Percentiles rank a stretch among this genome's conserved stretches.
Evolutionary conservation across 2,888 invertebrate genomes (phyloP).

Genomic region (Netelia fuscicornis): DNA sequence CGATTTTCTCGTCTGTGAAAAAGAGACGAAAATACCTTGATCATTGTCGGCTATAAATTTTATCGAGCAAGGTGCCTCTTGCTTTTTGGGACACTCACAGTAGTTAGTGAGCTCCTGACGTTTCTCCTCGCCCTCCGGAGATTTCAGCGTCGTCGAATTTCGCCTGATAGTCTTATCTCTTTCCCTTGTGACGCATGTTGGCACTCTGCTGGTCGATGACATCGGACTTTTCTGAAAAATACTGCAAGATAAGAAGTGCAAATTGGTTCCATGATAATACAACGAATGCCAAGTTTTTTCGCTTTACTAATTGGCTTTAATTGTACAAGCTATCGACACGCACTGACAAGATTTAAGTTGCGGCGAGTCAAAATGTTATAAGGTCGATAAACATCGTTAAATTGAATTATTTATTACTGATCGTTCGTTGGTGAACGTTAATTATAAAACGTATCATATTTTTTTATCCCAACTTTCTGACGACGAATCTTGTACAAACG

Average conservation of each 20-base stretch:
- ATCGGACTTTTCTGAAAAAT: slow-evolving; percentile 79
- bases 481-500: background rate
- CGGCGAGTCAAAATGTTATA: no score
- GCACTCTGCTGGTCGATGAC: slow-evolving; percentile 72
- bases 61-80: slow-evolving; percentile 69
- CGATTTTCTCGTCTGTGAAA: slow-evolving; percentile 80
- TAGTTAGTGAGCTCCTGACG: slow-evolving; percentile 69
- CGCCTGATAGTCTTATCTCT: slow-evolving; percentile 88
- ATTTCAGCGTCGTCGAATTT: slow-evolving; percentile 85
- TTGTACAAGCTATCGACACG: no score
- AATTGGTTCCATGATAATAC: background rate
- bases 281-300: background rate
- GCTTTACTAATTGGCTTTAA: no score
- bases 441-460: no score
- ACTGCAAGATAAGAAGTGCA: background rate
- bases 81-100: slow-evolving; percentile 73
- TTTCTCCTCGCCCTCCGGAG: slow-evolving; percentile 64
- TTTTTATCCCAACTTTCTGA: no score
- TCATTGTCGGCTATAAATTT: background rate
- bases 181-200: slow-evolving; percentile 79
- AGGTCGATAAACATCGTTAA: no score
- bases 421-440: no score
- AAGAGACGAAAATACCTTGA: slow-evolving; percentile 63
- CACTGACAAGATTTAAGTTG: no score
- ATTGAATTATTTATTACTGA: no score